These are phyloP conservation scores for Acanthis flammea DNA, from an alignment of 2,797 vertebrate species.

Conservation along the genomic window DNA sequence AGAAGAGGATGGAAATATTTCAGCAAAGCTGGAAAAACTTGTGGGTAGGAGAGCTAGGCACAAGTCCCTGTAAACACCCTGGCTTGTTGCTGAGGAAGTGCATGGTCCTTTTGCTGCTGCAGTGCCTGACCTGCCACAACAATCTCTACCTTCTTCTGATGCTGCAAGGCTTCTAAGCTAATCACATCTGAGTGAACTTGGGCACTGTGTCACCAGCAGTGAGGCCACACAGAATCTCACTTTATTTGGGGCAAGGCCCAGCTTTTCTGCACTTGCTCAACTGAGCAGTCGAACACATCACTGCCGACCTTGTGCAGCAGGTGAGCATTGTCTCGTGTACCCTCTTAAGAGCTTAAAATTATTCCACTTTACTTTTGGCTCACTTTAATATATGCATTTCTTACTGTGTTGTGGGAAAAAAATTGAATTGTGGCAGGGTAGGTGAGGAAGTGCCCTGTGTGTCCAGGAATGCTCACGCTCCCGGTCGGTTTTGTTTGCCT, in stretches of 20 bases:
- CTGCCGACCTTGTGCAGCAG: background rate
- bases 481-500: background rate
- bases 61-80: background rate
- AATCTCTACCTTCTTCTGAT: background rate
- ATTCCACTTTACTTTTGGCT: background rate
- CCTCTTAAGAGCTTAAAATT: background rate
- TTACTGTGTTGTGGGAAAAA: background rate
- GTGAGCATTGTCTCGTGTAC: fast-evolving
- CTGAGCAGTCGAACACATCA: background rate
- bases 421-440: background rate
- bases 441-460: background rate
- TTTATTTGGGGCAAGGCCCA: background rate
- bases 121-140: background rate
- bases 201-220: background rate
- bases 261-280: background rate
- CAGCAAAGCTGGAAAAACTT: background rate
- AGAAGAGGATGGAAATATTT: background rate
- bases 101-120: background rate
- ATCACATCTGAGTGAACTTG: background rate
- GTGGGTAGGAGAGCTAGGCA: fast-evolving
- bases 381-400: background rate
- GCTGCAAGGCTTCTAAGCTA: background rate
- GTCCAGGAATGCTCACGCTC: fast-evolving
- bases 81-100: background rate
- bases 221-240: background rate